A percentile compares a stretch with the other conserved stretches of the same genome.
Conservation (phyloP, 2,797 vertebrate genomes). For the Galagoides demidoff region DNA sequence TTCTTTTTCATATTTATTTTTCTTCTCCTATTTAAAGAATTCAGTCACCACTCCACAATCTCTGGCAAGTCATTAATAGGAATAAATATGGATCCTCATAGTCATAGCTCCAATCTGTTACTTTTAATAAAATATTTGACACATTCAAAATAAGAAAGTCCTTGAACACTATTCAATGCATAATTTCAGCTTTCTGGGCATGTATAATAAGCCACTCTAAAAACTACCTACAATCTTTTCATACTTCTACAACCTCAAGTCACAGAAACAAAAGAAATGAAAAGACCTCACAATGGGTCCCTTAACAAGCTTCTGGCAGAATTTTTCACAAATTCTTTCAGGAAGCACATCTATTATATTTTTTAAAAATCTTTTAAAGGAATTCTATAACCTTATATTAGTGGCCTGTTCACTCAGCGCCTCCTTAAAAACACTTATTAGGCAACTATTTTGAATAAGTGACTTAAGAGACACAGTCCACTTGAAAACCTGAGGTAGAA, state of each 20-base stretch:
- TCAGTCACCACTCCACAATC: constrained; percentile 42
- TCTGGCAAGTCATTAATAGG: constrained; percentile 60
- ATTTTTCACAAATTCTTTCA: constrained; percentile 68
- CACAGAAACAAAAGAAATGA: constrained; percentile 76
- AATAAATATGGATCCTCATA: constrained; percentile 53
- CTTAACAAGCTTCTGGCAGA: constrained; percentile 70
- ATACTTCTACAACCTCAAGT: constrained; percentile 68
- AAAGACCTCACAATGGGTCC: constrained; percentile 59
- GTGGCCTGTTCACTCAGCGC: constrained; percentile 13
- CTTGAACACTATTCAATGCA: constrained; percentile 63
- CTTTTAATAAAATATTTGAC: constrained; percentile 74
- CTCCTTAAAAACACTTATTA: constrained; percentile 65
- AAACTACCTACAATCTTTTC: constrained; percentile 74
- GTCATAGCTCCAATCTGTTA: constrained; percentile 39
- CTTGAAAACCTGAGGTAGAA: constrained; percentile 24
- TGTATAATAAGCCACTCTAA: constrained; percentile 74
- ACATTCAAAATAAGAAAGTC: constrained; percentile 70
- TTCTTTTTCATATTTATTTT: not conserved
- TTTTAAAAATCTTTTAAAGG: constrained; percentile 53
- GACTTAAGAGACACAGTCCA: constrained; percentile 33
- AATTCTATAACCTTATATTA: constrained; percentile 74
- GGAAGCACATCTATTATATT: constrained; percentile 65
- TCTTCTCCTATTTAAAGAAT: constrained; percentile 42
- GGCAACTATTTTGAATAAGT: constrained; percentile 65
- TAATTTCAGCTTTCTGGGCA: constrained; percentile 71